Base-by-base conservation (phyloP, 2,113 vertebrate genomes). In the Tetrax tetrax region DNA sequence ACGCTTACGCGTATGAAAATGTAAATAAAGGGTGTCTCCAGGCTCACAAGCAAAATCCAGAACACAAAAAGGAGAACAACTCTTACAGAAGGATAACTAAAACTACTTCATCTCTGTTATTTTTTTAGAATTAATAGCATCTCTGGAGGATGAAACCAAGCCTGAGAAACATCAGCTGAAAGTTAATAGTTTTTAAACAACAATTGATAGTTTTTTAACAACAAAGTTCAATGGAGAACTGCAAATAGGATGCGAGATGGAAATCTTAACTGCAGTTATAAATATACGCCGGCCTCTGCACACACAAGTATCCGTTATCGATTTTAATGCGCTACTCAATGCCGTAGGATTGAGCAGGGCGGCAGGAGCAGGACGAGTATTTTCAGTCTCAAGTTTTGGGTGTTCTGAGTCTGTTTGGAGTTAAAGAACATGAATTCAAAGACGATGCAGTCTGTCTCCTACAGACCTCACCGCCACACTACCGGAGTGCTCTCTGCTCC, bases 181-280 rank as follows among this genome's bases (percentile, higher is more conserved):
- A 94, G 95, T 54, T 29, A 86, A 66, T 68, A 65, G 50, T 27
- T 81, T 90, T 83, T 90, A 29, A 90, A 63, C 31, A 90, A n/a
- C 23, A 14, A 69, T 54, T 29, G 83, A 66, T 68, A 69, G 54
- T 27, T 83, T 90, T 83, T 90, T 33, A 90, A 63, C 31, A 90
- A 37, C 23, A 14, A 69, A 60, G 31, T 69, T 89, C 74, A 89
- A 33, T 20, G n/a, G 70, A 75, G 38, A 79, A 38, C n/a, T n/a
- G 43, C 70, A 93, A 92, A 87, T 68, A 63, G 54, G 80, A 68
- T 81, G 71, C 4, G 17, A 81, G 57, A 60, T n/a, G 16, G 57
- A 94, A 95, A 83, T 51, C 33, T 63, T 37, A 83, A 38, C 83
- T 86, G 37, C 43, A 3, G 59, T 79, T 93, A 80, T 57, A 86